Conservation (phyloP, 2,888 invertebrate genomes). For the Rhagophthalmus giganteus region DNA sequence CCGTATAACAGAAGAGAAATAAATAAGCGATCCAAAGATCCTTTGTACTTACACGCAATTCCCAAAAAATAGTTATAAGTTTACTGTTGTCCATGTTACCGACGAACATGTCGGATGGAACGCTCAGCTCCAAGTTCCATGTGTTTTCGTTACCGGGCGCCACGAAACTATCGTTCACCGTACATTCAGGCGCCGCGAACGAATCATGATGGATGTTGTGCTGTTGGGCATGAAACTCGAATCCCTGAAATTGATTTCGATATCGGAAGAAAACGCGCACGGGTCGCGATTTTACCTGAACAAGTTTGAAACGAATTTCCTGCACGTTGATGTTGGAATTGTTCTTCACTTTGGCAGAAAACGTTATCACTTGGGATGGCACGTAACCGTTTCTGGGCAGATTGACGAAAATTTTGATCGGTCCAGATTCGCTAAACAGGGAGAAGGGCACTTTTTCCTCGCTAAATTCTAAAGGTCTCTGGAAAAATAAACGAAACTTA, state of each 20-base stretch:
- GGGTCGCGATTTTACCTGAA: no score
- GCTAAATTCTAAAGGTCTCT: constrained; percentile 2
- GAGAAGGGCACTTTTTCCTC: constrained; percentile 4
- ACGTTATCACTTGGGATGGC: constrained; percentile 1
- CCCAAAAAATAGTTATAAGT: constrained; percentile 11
- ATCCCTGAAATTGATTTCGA: constrained; percentile 14
- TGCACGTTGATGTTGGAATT: constrained; percentile 9
- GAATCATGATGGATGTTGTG: neutral
- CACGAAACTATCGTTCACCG: constrained; percentile 7
- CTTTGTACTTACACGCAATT: constrained; percentile 12
- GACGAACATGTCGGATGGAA: constrained; percentile 8
- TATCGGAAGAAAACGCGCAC: no score
- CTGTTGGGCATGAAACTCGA: constrained; percentile 1
- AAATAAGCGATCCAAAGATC: no score
- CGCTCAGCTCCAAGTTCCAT: constrained; percentile 14
- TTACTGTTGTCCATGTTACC: constrained; percentile 4
- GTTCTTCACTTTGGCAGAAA: constrained; percentile 7
- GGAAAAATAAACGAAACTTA: neutral
- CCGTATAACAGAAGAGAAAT: no score
- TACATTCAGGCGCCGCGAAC: constrained; percentile 1
- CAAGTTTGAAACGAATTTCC: constrained; percentile 4
- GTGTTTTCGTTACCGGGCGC: neutral
- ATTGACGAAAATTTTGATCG: neutral
- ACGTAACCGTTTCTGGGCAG: constrained; percentile 5
- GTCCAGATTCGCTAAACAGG: neutral